phyloP scores from a whole-genome alignment of 2,797 vertebrate species.

The Periophthalmus magnuspinnatus region DNA sequence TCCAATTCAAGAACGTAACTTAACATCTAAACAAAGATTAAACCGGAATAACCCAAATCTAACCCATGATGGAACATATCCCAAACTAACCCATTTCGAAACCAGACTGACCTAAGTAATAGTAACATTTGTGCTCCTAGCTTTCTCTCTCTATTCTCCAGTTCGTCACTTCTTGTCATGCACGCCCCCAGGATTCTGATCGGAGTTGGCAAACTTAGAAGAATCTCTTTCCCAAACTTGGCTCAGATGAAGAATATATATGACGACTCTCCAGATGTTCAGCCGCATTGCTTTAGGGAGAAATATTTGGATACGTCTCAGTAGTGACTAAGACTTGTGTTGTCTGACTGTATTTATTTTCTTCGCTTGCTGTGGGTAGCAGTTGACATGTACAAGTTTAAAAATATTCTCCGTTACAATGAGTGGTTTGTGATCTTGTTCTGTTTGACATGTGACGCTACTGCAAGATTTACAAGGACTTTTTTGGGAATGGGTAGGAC shows the following conservation, averaged over 20 bases:
- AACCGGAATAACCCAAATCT: too few relatives aligned
- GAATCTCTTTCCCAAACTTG: constrained; percentile 20
- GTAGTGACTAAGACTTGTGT: neutral
- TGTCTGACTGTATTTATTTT: constrained; percentile 16
- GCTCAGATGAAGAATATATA: constrained; percentile 41
- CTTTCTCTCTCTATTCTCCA: neutral
- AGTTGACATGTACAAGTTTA: constrained; percentile 10
- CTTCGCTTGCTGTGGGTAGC: neutral
- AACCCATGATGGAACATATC: too few relatives aligned
- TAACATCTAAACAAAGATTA: too few relatives aligned
- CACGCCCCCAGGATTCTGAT: constrained; percentile 32
- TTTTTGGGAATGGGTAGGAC: neutral
- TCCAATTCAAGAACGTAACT: too few relatives aligned
- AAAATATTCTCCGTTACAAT: constrained; percentile 32
- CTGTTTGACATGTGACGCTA: neutral
- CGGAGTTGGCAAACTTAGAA: constrained; percentile 39
- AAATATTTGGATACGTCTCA: constrained; percentile 3
- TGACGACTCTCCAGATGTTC: constrained; percentile 33
- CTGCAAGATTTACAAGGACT: neutral
- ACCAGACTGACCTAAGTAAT: neutral
- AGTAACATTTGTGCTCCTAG: neutral
- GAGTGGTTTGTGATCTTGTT: neutral
- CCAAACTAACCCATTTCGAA: too few relatives aligned
- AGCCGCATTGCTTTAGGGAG: constrained; percentile 17
- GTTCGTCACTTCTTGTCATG: constrained; percentile 31